Percentiles rank a stretch among this genome's conserved stretches.
Evolutionary conservation across 1,140 invertebrate species (phyloP).

Genomic region (Vanessa atalanta): DNA sequence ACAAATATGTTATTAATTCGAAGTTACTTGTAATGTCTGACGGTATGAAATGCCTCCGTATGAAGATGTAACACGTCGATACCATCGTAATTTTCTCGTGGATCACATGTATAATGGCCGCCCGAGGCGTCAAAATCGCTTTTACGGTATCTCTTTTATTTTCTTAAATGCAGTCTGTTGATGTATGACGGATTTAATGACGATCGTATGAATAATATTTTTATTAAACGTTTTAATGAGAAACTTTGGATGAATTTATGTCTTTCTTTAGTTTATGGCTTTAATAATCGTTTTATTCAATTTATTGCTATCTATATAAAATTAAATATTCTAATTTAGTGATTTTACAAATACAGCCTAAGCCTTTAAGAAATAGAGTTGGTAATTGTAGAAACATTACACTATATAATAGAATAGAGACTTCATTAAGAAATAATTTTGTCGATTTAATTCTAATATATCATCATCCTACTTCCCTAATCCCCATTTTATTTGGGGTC

Average conservation of each 20-base stretch:
- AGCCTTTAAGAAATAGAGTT: too few species aligned
- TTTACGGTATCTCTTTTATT: conserved; percentile 33
- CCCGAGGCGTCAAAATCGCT: conserved; percentile 39
- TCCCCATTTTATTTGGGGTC: too few species aligned
- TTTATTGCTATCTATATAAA: too few species aligned
- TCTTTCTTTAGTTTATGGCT: background rate
- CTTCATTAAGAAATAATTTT: too few species aligned
- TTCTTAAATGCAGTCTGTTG: conserved; percentile 29
- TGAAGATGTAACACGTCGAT: conserved; percentile 53
- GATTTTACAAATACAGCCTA: too few species aligned
- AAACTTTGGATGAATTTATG: background rate
- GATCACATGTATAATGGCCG: conserved; percentile 37
- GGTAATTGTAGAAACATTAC: too few species aligned
- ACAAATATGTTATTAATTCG: too few species aligned
- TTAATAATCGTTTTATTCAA: too few species aligned
- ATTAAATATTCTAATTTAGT: too few species aligned
- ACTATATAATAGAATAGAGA: too few species aligned
- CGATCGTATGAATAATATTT: conserved; percentile 21
- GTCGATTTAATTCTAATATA: too few species aligned
- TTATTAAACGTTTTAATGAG: background rate
- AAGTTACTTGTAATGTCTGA: background rate
- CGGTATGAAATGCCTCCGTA: conserved; percentile 8
- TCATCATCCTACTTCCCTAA: too few species aligned
- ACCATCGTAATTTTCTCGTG: conserved; percentile 47
- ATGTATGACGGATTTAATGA: conserved; percentile 22